Conservation (phyloP, 23 tunicate species). For the Ascidia mentula region DNA sequence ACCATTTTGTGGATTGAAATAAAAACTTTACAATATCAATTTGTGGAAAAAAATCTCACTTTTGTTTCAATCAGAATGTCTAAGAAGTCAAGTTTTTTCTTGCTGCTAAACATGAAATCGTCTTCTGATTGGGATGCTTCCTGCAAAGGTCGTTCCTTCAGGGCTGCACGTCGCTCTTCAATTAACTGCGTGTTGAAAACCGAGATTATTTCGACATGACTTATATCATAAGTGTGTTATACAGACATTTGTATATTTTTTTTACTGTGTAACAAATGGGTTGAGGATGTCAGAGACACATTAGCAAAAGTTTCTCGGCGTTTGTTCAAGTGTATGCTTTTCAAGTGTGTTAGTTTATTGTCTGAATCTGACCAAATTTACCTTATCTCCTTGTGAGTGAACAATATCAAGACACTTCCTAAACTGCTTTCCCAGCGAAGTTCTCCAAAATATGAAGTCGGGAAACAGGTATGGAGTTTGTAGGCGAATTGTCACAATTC, state of each 20-base stretch:
- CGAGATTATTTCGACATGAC: too few relatives aligned
- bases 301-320: too few relatives aligned
- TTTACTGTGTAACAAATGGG: too few relatives aligned
- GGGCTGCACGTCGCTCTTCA: neutral
- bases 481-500: slow-evolving; percentile 10
- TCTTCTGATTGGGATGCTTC: neutral
- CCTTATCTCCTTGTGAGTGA: slow-evolving; percentile 25
- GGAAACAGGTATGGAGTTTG: neutral
- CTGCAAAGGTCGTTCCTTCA: too few relatives aligned
- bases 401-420: slow-evolving; percentile 13
- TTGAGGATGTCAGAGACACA: too few relatives aligned
- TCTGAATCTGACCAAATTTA: too few relatives aligned
- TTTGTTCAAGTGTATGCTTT: too few relatives aligned
- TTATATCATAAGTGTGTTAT: too few relatives aligned
- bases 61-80: slow-evolving; percentile 57
- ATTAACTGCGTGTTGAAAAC: neutral
- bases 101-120: neutral
- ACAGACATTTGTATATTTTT: too few relatives aligned
- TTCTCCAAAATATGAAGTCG: slow-evolving; percentile 26
- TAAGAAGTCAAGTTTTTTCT: slow-evolving; percentile 50
- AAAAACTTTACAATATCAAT: neutral
- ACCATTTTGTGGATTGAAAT: too few relatives aligned
- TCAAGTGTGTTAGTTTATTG: too few relatives aligned
- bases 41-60: neutral
- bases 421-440: slow-evolving; percentile 26